Evolutionary conservation across 2,113 vertebrate genomes (phyloP).

Genomic region (Butorides virescens): DNA sequence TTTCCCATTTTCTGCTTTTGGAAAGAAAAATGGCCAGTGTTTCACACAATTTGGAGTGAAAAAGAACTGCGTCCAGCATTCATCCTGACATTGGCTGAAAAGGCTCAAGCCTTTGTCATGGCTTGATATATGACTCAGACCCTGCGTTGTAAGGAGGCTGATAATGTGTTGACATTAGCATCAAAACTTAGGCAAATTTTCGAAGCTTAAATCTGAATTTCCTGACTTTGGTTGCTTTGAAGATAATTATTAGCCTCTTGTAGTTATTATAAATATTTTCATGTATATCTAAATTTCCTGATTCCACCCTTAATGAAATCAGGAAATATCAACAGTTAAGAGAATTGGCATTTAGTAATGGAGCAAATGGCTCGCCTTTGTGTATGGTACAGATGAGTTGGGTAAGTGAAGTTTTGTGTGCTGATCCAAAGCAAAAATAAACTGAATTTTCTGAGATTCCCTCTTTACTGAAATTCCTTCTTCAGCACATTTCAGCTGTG

Average conservation of each 20-base stretch:
- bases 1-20: background rate
- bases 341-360: background rate
- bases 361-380: background rate
- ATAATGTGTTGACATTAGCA: background rate
- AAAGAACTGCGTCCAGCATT: background rate
- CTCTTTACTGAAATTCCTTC: background rate
- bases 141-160: background rate
- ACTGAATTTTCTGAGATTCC: background rate
- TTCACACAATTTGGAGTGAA: rapidly evolving
- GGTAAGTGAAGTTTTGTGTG: background rate
- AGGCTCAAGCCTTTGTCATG: background rate
- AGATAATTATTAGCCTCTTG: background rate
- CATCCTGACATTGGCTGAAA: background rate
- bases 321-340: background rate
- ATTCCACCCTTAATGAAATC: background rate
- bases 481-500: background rate
- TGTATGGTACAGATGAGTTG: background rate
- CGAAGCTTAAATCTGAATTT: background rate
- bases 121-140: background rate
- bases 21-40: background rate
- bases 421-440: background rate
- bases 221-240: background rate
- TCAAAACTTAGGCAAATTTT: background rate
- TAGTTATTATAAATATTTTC: background rate
- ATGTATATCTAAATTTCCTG: background rate